These are phyloP conservation scores for Syrista parreyssii DNA, from an alignment of 2,888 invertebrate genomes.

Conservation along the genomic window DNA sequence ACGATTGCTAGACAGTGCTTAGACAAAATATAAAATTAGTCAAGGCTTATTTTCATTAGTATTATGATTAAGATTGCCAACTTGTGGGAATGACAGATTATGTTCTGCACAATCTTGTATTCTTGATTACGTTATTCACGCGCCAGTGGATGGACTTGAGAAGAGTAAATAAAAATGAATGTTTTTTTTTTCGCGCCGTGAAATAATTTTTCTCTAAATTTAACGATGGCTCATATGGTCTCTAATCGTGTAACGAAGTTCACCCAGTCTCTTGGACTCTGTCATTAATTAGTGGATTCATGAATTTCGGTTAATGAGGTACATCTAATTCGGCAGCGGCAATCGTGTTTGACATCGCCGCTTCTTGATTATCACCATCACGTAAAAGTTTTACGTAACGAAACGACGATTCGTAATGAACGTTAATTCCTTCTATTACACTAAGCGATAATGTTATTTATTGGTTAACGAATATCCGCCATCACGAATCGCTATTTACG, in stretches of 20 bases:
- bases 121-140: neutral
- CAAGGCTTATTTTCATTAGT: neutral
- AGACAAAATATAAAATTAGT: neutral
- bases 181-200: neutral
- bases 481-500: neutral
- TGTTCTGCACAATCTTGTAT: neutral
- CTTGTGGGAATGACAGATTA: neutral
- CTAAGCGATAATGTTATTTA: too few relatives aligned
- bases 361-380: neutral
- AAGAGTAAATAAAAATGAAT: neutral
- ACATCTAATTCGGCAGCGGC: neutral
- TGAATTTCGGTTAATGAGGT: neutral
- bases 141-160: neutral
- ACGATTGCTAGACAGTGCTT: neutral
- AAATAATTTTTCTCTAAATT: neutral
- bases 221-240: neutral
- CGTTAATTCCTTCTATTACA: neutral
- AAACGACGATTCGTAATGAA: neutral
- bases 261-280: neutral
- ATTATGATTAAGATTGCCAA: neutral
- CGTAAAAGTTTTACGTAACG: neutral
- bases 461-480: neutral
- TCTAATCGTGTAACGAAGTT: neutral
- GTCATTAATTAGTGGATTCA: neutral
- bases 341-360: neutral